These are phyloP conservation scores for Hippopotamyrus pictus DNA, from an alignment of 2,797 vertebrate species.

Conservation along the genomic window DNA sequence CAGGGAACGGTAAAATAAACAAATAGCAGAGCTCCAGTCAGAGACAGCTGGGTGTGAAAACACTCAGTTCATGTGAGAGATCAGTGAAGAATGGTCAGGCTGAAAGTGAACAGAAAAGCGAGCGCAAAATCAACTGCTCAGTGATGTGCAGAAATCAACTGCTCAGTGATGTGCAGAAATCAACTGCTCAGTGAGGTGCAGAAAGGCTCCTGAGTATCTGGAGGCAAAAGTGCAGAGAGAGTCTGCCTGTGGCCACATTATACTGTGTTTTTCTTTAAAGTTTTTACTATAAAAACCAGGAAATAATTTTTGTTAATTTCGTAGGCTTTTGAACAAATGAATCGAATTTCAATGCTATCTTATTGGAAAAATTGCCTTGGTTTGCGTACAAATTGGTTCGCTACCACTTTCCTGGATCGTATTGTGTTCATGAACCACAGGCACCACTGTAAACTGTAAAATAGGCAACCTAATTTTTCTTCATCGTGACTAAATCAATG, in stretches of 20 bases:
- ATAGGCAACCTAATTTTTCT: neutral
- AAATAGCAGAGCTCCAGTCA: neutral
- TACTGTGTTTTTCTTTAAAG: too few species aligned
- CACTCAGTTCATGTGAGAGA: neutral
- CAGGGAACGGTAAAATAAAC: neutral
- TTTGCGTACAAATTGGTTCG: too few species aligned
- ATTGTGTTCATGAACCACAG: too few species aligned
- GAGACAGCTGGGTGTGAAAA: neutral
- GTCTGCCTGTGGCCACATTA: too few species aligned
- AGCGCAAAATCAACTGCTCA: neutral
- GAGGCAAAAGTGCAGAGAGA: neutral
- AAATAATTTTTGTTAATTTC: too few species aligned
- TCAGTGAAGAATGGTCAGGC: neutral
- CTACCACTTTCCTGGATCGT: too few species aligned
- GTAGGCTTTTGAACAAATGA: too few species aligned
- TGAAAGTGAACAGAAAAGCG: neutral
- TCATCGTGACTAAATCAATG: neutral
- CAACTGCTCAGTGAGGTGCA: neutral
- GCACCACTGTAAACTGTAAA: neutral
- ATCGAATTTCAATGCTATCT: too few species aligned
- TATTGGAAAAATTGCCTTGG: too few species aligned
- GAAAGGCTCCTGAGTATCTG: neutral
- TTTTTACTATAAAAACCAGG: too few species aligned
- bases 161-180: neutral
- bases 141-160: neutral